Evolutionary conservation across 2,888 invertebrate species (phyloP).

Genomic region (Netelia melanura): DNA sequence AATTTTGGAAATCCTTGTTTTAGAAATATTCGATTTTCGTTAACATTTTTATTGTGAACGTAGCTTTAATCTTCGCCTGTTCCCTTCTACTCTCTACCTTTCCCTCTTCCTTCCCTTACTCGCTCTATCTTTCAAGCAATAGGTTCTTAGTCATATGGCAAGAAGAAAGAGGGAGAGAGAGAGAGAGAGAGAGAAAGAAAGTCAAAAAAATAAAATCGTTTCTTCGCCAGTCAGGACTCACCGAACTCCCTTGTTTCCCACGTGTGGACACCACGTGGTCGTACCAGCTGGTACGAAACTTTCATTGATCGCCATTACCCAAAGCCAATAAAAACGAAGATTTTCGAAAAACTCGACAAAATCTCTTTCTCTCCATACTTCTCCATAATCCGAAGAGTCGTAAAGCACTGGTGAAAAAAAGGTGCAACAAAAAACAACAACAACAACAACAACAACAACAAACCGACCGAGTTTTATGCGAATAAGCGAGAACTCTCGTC

Average conservation of each 20-base stretch:
- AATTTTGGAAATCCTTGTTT: too few species aligned
- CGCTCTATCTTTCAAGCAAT: slow-evolving; percentile 48
- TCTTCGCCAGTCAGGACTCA: background rate
- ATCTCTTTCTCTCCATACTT: background rate
- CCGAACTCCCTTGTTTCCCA: background rate
- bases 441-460: background rate
- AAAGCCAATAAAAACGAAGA: background rate
- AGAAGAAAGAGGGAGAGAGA: background rate
- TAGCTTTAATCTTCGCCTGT: slow-evolving; percentile 35
- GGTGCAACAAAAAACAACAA: background rate
- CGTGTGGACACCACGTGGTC: slow-evolving; percentile 43
- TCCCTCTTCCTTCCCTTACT: slow-evolving; percentile 47
- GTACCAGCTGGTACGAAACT: background rate
- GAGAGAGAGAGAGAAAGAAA: slow-evolving; percentile 1
- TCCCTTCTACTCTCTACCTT: slow-evolving; percentile 51
- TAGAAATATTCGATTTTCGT: background rate
- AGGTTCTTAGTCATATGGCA: background rate
- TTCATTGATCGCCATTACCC: background rate
- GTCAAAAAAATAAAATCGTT: slow-evolving; percentile 14
- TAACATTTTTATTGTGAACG: slow-evolving; percentile 41
- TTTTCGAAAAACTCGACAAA: background rate
- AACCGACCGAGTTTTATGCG: slow-evolving; percentile 56
- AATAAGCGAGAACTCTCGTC: slow-evolving; percentile 50
- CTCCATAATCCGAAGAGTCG: background rate
- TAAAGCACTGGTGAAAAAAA: background rate